Evolutionary conservation across 2,888 invertebrate genomes (phyloP), one percentile per base, ranked within the genome.

Genomic region (Aspidapion aeneum): DNA sequence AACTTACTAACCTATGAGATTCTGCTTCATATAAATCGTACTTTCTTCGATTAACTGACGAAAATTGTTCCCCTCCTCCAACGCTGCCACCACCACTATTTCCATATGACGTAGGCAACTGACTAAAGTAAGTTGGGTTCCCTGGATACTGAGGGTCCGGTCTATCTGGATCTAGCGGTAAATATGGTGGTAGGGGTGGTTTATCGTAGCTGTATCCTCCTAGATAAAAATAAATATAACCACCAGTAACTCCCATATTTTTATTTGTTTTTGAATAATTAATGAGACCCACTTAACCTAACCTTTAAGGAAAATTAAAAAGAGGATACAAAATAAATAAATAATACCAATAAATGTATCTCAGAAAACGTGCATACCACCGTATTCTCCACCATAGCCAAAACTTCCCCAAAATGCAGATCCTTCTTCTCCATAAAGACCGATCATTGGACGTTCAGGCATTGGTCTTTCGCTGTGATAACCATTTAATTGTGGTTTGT

Each of bases 121-220:
- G 3, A 35, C 5, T 7, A 12, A 35, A 35, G n/a, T n/a, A n/a
- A 35, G 35, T 12, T 12, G 35, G 35, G 3, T 12, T 3, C 3
- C 35, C 35, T n/a, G n/a, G n/a, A 35, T 63, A 61, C 18, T 61
- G 58, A 48, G 64, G 68, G 58, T 63, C 61, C 49, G 71, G 70
- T 56, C 67, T 65, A 55, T 66, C 64, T 50, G 65, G 55, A 48
- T 54, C 51, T 57, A 60, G 56, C 22, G 61, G 61, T 61, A 49
- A 52, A 20, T 21, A 48, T 20, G 52, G 54, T 12, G 35, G 3
- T 12, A 35, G 3, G 3, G 35, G 5, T 35, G 57, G 61, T 63
- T 56, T 55, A 21, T 58, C 35, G 35, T 35, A 35, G 35, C 12
- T 35, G 35, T 35, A 12, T 35, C 35, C 35, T 35, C 35, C 35